phyloP scores from a whole-genome alignment of 2,888 invertebrate species.

The Lepidonotus clava region DNA sequence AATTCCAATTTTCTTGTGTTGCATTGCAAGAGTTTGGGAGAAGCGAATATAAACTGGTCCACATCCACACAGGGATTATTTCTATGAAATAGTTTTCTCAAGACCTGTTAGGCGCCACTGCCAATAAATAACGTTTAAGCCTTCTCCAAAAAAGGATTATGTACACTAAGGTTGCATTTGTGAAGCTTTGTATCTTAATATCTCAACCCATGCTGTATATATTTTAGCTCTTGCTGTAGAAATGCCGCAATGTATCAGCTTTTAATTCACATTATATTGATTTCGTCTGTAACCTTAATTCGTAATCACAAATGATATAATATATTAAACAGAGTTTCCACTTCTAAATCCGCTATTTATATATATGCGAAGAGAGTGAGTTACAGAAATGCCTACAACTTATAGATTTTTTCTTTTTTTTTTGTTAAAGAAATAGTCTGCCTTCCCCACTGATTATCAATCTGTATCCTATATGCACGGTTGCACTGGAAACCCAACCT shows the following conservation, averaged over 20 bases:
- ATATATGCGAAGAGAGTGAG: constrained; percentile 24
- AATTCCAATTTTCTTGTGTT: too few relatives aligned
- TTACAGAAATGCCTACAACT: constrained; percentile 25
- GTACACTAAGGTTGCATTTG: background rate
- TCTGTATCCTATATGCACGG: background rate
- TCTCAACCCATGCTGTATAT: constrained; percentile 41
- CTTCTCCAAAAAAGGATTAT: constrained; percentile 22
- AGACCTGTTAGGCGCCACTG: background rate
- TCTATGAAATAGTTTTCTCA: background rate
- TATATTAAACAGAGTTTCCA: constrained; percentile 18
- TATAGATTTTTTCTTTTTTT: too few relatives aligned
- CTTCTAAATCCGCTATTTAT: constrained; percentile 29
- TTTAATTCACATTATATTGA: constrained; percentile 7
- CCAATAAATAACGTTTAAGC: background rate
- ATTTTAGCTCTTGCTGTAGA: constrained; percentile 48
- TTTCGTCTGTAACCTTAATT: constrained; percentile 18
- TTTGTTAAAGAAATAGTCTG: background rate
- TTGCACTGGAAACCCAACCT: constrained; percentile 17
- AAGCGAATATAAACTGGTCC: too few relatives aligned
- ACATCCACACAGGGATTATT: too few relatives aligned
- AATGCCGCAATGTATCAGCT: constrained; percentile 17
- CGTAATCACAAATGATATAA: constrained; percentile 12
- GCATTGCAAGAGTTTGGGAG: too few relatives aligned
- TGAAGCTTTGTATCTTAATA: constrained; percentile 22
- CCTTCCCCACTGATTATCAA: constrained; percentile 11